Percentiles rank a stretch among this genome's conserved stretches.
Conservation (phyloP, 64 coral and sea anemone genomes). For the Montipora foliosa region DNA sequence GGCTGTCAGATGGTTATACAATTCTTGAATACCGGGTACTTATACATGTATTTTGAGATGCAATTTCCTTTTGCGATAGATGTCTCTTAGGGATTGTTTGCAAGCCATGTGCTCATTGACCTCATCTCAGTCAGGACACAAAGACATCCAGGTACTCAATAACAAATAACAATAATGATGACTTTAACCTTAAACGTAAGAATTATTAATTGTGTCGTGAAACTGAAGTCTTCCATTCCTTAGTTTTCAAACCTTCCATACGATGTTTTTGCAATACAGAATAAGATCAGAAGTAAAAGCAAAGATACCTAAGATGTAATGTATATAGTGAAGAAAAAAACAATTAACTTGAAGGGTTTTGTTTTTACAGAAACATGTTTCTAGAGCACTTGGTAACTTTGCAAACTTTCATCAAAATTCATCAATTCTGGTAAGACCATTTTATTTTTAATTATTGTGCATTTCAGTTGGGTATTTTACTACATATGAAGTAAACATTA, state of each 20-base stretch:
- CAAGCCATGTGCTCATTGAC: slow-evolving; percentile 71
- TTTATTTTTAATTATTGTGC: not conserved
- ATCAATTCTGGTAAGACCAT: slow-evolving; percentile 42
- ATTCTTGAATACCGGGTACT: too few species aligned
- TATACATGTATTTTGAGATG: not conserved
- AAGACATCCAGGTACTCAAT: slow-evolving; percentile 60
- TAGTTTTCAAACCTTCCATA: too few species aligned
- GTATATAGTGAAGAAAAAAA: too few species aligned
- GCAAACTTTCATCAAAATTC: slow-evolving; percentile 78
- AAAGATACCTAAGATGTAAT: too few species aligned
- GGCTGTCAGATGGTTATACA: too few species aligned
- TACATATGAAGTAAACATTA: too few species aligned
- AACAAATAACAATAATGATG: not conserved
- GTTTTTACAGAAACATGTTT: slow-evolving; percentile 57
- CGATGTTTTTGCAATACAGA: too few species aligned
- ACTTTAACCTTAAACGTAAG: too few species aligned
- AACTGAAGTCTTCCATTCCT: too few species aligned
- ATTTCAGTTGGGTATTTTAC: not conserved
- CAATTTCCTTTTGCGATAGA: not conserved
- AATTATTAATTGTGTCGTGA: too few species aligned
- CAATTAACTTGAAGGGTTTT: not conserved
- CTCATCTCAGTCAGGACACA: slow-evolving; percentile 65
- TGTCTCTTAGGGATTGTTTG: slow-evolving; percentile 76
- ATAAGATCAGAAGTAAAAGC: too few species aligned
- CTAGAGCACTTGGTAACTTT: slow-evolving; percentile 76